A percentile compares a stretch with the other conserved stretches of the same genome.
Conservation (phyloP, 2,797 vertebrate species). For the Macropodus opercularis region DNA sequence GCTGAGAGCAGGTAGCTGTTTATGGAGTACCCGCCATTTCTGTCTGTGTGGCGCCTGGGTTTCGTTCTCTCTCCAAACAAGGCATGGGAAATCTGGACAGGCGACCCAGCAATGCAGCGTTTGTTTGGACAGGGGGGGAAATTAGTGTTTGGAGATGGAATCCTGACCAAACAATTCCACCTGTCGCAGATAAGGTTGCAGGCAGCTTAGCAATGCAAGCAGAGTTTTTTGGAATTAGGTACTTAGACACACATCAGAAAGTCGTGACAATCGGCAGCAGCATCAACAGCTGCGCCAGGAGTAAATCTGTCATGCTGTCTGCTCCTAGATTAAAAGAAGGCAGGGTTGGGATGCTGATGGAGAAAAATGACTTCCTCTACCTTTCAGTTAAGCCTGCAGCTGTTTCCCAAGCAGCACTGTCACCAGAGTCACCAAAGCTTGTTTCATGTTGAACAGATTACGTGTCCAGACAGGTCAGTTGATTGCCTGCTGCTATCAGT, state of each 20-base stretch:
- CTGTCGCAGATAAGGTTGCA: conserved; percentile 66
- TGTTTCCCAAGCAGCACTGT: conserved; percentile 56
- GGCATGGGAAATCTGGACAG: conserved; percentile 52
- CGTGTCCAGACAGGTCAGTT: conserved; percentile 76
- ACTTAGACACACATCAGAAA: conserved; percentile 21
- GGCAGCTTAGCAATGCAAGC: conserved; percentile 33
- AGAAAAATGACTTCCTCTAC: conserved; percentile 30
- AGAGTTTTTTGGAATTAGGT: conserved; percentile 46
- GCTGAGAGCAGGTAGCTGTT: conserved; percentile 67
- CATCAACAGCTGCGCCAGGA: conserved; percentile 11
- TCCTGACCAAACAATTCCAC: conserved; percentile 73
- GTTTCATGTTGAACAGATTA: conserved; percentile 58
- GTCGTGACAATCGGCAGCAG: conserved; percentile 27
- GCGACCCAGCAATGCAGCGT: conserved; percentile 47
- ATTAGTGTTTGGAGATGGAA: conserved; percentile 61
- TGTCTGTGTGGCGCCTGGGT: conserved; percentile 64
- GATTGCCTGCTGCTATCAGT: conserved; percentile 78
- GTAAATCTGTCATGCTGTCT: conserved; percentile 33
- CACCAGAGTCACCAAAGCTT: conserved; percentile 60
- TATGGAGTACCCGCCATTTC: conserved; percentile 70
- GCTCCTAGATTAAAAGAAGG: conserved; percentile 2
- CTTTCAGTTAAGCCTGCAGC: conserved; percentile 50
- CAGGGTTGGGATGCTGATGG: conserved; percentile 28
- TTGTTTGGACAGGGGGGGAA: conserved; percentile 61
- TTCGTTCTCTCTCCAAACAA: conserved; percentile 68